Percentiles rank a stretch among this genome's conserved stretches.
These are phyloP conservation scores for Matsumyia berberina DNA, from an alignment of 2,888 invertebrate species.

Conservation along the genomic window DNA sequence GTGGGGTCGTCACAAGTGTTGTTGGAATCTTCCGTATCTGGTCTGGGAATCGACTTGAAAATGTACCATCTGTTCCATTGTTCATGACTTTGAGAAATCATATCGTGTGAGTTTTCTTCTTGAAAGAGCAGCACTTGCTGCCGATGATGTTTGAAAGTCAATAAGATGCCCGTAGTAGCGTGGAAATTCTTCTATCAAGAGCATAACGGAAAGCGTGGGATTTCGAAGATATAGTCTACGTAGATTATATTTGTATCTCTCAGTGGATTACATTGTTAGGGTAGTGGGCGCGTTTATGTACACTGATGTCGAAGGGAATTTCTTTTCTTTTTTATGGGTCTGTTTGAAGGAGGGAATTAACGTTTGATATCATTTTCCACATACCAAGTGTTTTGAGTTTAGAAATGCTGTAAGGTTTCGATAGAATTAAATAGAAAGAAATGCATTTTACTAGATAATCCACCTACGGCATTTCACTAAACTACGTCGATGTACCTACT, in stretches of 20 bases:
- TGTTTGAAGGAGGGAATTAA: neutral
- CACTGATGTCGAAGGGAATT: neutral
- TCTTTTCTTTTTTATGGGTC: neutral
- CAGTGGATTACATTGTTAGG: neutral
- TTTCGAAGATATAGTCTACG: neutral
- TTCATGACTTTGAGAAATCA: constrained; percentile 25
- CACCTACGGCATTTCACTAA: no score
- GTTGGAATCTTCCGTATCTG: neutral
- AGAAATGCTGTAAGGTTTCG: no score
- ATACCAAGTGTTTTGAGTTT: no score
- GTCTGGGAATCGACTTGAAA: neutral
- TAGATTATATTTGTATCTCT: constrained; percentile 2
- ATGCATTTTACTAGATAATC: no score
- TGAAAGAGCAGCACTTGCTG: constrained; percentile 13
- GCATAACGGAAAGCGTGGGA: constrained; percentile 50
- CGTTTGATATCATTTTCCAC: neutral
- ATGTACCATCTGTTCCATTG: constrained; percentile 21
- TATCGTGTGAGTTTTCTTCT: constrained; percentile 5
- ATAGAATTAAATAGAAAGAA: no score
- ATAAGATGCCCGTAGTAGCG: neutral
- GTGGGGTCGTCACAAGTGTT: neutral
- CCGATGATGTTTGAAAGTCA: constrained; percentile 37
- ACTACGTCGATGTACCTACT: no score
- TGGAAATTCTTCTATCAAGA: constrained; percentile 18
- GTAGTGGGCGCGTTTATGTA: neutral